phyloP scores from a whole-genome alignment of 2,888 invertebrate species.

The Aradus depressus region DNA sequence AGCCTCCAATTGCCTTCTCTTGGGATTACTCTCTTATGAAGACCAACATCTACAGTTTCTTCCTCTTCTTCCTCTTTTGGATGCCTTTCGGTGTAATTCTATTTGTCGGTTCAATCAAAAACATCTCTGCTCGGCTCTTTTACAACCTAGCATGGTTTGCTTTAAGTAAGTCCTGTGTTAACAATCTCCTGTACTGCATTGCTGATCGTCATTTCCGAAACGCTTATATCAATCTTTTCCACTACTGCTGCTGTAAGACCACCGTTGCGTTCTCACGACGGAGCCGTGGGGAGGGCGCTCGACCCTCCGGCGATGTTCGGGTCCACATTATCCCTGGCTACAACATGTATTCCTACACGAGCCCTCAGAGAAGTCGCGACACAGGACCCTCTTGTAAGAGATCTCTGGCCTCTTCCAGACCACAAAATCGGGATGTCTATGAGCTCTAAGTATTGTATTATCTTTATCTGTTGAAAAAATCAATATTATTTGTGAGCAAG shows the following conservation, averaged over 20 bases:
- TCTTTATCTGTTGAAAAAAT: background rate
- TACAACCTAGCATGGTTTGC: constrained; percentile 60
- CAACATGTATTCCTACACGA: constrained; percentile 52
- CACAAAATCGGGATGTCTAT: constrained; percentile 28
- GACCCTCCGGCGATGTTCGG: constrained; percentile 50
- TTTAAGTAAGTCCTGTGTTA: constrained; percentile 54
- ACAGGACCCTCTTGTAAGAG: constrained; percentile 26
- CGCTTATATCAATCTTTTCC: constrained; percentile 60
- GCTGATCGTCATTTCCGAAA: constrained; percentile 57
- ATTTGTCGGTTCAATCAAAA: constrained; percentile 43
- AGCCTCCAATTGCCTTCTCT: constrained; percentile 49
- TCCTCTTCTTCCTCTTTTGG: constrained; percentile 53
- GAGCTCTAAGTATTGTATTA: constrained; percentile 16
- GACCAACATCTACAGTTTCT: constrained; percentile 53
- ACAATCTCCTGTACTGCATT: constrained; percentile 52
- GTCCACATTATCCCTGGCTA: constrained; percentile 65
- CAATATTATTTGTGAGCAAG: no score
- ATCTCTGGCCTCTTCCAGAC: constrained; percentile 35
- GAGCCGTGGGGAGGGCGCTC: constrained; percentile 42
- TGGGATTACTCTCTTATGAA: constrained; percentile 51
- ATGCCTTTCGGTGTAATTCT: constrained; percentile 53
- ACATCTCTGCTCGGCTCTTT: constrained; percentile 43
- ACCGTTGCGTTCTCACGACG: constrained; percentile 54
- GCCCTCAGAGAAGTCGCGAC: constrained; percentile 41
- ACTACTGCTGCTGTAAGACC: constrained; percentile 71